These are phyloP conservation scores for Heptranchias perlo DNA, from an alignment of 2,113 vertebrate species.

Conservation along the genomic window DNA sequence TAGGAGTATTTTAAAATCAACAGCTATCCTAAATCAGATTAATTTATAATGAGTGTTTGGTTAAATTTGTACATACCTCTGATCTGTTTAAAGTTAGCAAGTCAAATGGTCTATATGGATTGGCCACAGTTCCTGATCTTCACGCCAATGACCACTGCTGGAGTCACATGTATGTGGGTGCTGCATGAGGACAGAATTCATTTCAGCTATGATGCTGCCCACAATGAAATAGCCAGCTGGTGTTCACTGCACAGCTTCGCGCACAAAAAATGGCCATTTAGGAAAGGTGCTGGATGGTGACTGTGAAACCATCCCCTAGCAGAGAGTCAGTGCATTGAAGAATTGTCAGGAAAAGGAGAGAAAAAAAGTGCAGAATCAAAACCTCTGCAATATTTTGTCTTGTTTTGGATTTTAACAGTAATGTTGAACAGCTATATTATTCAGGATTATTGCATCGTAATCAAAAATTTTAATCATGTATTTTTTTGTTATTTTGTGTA, in stretches of 20 bases:
- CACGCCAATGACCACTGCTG: not conserved
- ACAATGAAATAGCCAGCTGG: too few relatives aligned
- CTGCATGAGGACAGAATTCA: not conserved
- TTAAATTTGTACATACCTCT: not conserved
- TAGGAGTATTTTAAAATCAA: not conserved
- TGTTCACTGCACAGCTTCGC: too few relatives aligned
- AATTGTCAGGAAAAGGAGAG: not conserved
- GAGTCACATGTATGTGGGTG: not conserved
- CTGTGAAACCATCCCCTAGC: not conserved
- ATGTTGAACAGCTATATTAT: not conserved
- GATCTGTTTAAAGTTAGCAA: not conserved
- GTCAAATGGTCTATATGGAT: not conserved
- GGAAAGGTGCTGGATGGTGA: not conserved
- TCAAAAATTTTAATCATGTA: not conserved
- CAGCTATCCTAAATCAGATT: not conserved
- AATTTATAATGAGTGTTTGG: not conserved
- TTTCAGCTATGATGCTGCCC: not conserved
- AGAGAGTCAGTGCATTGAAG: not conserved
- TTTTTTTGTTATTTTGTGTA: constrained; percentile 48
- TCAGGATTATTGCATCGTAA: not conserved
- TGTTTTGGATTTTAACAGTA: not conserved
- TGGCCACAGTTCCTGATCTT: not conserved
- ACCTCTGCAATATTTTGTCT: not conserved
- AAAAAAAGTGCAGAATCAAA: not conserved
- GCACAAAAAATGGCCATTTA: not conserved